Percentiles rank a stretch among this genome's conserved stretches.
phyloP scores from a whole-genome alignment of 2,113 vertebrate genomes.

The Zosterops japonicus region DNA sequence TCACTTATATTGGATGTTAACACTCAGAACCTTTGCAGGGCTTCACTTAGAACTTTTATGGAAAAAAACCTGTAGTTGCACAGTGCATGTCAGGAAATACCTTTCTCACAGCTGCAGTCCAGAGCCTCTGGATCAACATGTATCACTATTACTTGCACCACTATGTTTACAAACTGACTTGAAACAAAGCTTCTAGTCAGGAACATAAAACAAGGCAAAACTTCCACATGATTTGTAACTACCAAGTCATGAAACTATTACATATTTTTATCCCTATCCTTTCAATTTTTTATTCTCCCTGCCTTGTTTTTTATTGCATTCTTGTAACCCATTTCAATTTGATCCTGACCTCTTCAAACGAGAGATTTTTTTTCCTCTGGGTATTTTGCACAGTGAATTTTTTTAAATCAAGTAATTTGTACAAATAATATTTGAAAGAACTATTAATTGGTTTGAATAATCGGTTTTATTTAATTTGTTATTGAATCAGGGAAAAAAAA shows the following conservation, averaged over 20 bases:
- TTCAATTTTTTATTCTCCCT: not conserved
- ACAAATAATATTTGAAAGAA: conserved; percentile 4
- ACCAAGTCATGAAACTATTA: not conserved
- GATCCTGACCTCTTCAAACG: not conserved
- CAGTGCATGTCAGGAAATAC: not conserved
- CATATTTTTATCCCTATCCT: not conserved
- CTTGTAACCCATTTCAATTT: not conserved
- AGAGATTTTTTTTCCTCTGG: not conserved
- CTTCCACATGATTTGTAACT: not conserved
- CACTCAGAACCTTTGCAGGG: not conserved
- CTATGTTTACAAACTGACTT: not conserved
- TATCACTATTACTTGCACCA: not conserved
- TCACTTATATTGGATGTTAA: not conserved
- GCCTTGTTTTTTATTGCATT: not conserved
- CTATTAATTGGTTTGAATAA: not conserved
- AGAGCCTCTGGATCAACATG: not conserved
- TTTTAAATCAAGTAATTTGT: not conserved
- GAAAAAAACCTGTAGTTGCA: not conserved
- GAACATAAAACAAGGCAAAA: not conserved
- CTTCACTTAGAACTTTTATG: not conserved
- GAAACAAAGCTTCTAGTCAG: not conserved
- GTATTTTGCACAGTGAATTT: not conserved
- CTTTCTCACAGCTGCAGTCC: not conserved
- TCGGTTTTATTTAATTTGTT: not conserved
- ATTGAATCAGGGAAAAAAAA: not conserved